These are phyloP conservation scores for Cosmia trapezina DNA, from an alignment of 2,888 invertebrate species.

Conservation along the genomic window DNA sequence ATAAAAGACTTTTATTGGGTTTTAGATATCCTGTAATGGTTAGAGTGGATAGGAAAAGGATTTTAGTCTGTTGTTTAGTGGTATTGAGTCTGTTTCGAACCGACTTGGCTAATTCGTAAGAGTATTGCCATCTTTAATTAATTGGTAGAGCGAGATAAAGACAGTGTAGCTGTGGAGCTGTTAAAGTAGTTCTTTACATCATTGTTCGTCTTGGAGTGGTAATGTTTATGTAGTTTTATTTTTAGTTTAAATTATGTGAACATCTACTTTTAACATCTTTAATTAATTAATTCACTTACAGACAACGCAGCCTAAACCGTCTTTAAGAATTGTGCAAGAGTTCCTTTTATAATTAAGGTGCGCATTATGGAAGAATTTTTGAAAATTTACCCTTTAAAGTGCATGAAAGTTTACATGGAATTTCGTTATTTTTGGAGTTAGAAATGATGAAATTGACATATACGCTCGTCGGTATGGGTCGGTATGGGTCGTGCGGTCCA, in stretches of 20 bases:
- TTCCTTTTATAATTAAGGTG: neutral
- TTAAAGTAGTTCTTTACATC: no score
- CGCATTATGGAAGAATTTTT: neutral
- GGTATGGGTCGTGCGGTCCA: no score
- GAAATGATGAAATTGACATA: neutral
- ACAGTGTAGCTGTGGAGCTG: neutral
- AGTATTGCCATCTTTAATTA: conserved; percentile 23
- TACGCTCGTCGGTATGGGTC: no score
- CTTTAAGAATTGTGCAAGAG: neutral
- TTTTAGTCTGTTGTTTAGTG: conserved; percentile 29
- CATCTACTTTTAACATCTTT: neutral
- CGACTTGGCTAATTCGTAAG: neutral
- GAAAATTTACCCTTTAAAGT: neutral
- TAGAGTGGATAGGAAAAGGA: conserved; percentile 38
- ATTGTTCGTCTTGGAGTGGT: neutral
- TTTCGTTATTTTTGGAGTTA: neutral
- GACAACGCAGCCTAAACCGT: neutral
- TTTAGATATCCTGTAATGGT: conserved; percentile 53
- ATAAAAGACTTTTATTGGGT: conserved; percentile 56
- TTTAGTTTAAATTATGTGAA: neutral
- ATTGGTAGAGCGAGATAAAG: no score
- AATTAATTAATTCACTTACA: neutral
- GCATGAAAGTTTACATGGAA: neutral
- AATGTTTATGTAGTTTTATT: neutral
- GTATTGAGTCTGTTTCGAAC: conserved; percentile 13